These are phyloP conservation scores for Salticus scenicus DNA, from an alignment of 2,888 invertebrate species.

Conservation along the genomic window DNA sequence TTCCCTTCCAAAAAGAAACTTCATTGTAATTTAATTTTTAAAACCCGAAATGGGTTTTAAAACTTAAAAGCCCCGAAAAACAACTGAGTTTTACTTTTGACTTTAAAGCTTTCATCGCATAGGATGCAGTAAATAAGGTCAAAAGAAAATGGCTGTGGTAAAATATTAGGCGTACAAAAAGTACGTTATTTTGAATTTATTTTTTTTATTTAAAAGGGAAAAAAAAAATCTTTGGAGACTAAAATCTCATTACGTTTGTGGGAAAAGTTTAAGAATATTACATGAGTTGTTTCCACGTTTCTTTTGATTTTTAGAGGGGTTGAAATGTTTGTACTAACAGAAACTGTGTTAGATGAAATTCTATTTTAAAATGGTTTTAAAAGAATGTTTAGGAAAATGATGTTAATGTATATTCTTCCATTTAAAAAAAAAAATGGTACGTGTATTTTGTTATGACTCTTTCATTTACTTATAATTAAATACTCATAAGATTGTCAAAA, in stretches of 20 bases:
- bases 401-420: too few relatives aligned
- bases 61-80: constrained; percentile 7
- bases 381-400: too few relatives aligned
- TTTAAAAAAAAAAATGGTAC: too few relatives aligned
- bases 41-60: constrained; percentile 19
- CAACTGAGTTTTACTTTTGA: constrained; percentile 1
- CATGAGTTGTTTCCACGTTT: constrained; percentile 1
- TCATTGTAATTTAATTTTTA: constrained; percentile 30
- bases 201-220: not conserved
- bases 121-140: not conserved
- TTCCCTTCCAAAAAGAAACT: not conserved
- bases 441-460: too few relatives aligned
- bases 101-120: constrained; percentile 11
- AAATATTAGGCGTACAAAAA: constrained; percentile 1
- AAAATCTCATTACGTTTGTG: constrained; percentile 24
- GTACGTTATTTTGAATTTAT: not conserved
- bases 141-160: not conserved
- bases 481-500: too few relatives aligned
- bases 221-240: not conserved
- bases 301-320: not conserved
- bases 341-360: not conserved
- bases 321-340: not conserved
- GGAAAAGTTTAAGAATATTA: constrained; percentile 24
- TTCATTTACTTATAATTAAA: too few relatives aligned
- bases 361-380: too few relatives aligned